Base-by-base conservation (phyloP, 1,140 invertebrate species). In the Onthophagus taurus region DNA sequence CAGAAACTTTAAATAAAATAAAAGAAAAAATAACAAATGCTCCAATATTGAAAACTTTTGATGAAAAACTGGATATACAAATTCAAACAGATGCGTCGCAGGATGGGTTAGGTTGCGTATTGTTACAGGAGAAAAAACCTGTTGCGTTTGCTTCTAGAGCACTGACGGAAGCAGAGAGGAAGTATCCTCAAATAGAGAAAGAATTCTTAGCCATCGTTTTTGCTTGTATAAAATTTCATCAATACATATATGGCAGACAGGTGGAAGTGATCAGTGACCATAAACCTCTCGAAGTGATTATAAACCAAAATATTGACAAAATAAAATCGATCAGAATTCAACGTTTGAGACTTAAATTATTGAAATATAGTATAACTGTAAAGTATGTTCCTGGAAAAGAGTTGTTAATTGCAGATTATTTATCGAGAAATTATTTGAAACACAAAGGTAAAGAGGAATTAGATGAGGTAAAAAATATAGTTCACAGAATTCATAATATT, bases 131-230 rank as follows among this genome's bases (percentile, higher is more conserved):
- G 5, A 36, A 43, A n/a, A n/a, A n/a, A 37, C 46, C 46, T 6
- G 33, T 48, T 19, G 21, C 26, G 21, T 48, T 43, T 37, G 24
- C 17, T 9, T 48, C 41, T 12, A 36, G 31, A 36, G 31, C 41
- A 12, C 33, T 43, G 31, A 43, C 46, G 14, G 17, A 36, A 37
- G 43, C 31, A 35, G 24, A 48, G 24, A 11, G 13, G 17, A 16
- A 11, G 8, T 42, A 31, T 7, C 20, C 37, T 24, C 45, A 47
- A 37, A 48, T 48, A 17, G 41, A 36, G n/a, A 48, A 43, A 48
- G 46, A 48, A 17, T 12, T 48, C 33, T 21, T 43, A 16, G 41
- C 41, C 11, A 43, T 43, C 5, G 20, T 16, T 33, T 33, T 31
- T 21, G 41, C 17, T 8, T 30, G 7, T 9, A 19, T 17, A 14